phyloP scores from a whole-genome alignment of 2,888 invertebrate species.

The Conistra vaccinii region DNA sequence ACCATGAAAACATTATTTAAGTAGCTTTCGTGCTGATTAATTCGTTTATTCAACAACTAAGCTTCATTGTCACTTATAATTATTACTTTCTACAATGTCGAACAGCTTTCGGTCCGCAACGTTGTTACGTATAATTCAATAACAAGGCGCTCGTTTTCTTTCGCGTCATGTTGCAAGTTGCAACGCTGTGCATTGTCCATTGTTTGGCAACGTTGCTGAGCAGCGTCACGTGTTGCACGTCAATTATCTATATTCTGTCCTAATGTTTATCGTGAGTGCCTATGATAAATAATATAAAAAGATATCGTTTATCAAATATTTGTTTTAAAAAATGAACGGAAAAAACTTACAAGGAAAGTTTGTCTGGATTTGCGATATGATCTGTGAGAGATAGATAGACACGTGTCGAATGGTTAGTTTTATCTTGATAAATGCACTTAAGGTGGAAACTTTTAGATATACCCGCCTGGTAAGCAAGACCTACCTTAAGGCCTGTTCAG shows the following conservation, averaged over 20 bases:
- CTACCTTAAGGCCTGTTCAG: background rate
- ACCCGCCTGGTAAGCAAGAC: background rate
- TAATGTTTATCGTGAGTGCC: background rate
- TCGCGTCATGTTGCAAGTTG: background rate
- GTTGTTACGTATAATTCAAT: background rate
- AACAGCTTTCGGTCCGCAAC: background rate
- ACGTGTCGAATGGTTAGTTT: background rate
- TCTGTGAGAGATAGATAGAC: background rate
- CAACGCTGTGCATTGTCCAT: background rate
- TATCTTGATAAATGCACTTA: background rate
- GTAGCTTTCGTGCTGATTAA: no score
- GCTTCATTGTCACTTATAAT: background rate
- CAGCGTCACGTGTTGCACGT: background rate
- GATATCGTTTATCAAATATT: background rate
- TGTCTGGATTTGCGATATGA: background rate
- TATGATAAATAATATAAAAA: background rate
- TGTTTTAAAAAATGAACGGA: background rate
- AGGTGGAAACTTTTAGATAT: background rate
- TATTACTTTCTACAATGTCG: background rate
- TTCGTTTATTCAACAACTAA: no score
- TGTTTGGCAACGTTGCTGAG: background rate
- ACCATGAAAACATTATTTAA: no score
- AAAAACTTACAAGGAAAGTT: conserved; percentile 3
- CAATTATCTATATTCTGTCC: background rate
- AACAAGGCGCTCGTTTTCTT: background rate